phyloP scores from a whole-genome alignment of 2,113 vertebrate genomes.

The Semnopithecus entellus region DNA sequence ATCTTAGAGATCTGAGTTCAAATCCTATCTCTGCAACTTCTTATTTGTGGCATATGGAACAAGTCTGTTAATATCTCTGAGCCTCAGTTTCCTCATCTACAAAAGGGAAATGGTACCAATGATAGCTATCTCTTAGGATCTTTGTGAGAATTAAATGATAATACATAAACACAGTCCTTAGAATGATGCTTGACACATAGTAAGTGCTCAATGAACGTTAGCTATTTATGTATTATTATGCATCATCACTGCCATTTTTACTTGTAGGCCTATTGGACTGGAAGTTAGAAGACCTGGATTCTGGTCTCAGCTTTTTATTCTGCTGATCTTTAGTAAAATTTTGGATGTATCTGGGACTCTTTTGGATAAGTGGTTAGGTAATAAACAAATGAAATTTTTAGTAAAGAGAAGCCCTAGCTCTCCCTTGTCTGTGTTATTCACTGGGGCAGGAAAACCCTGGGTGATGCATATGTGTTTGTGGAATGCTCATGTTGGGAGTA shows the following conservation, averaged over 20 bases:
- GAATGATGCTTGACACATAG: background rate
- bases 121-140: background rate
- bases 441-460: fast-evolving
- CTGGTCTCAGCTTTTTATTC: background rate
- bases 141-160: background rate
- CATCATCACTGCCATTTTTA: background rate
- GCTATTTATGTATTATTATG: too few relatives aligned
- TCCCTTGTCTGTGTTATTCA: background rate
- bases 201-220: background rate
- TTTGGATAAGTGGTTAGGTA: background rate
- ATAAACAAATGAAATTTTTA: too few relatives aligned
- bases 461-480: background rate
- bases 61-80: background rate
- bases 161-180: background rate
- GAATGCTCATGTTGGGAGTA: too few relatives aligned
- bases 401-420: background rate
- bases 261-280: background rate
- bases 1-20: background rate
- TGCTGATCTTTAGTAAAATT: background rate
- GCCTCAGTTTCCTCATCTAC: background rate
- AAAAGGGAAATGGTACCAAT: background rate
- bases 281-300: background rate
- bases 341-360: background rate
- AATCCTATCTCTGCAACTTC: background rate
- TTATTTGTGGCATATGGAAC: background rate